A percentile compares a stretch with the other conserved stretches of the same genome.
These are phyloP conservation scores for Aphis gossypii DNA, from an alignment of 1,140 invertebrate genomes.

Conservation along the genomic window DNA sequence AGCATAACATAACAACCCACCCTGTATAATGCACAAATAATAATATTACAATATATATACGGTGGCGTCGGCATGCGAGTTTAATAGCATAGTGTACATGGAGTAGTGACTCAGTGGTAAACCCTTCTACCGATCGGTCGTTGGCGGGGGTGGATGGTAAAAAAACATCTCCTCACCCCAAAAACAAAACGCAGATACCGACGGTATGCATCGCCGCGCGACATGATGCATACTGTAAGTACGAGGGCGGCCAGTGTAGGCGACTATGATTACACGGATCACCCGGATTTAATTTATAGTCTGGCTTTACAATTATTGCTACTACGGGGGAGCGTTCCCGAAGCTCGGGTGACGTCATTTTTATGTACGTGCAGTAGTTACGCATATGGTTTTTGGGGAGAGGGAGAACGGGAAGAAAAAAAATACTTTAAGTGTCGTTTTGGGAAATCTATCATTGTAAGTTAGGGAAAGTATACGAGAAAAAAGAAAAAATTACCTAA, in stretches of 20 bases:
- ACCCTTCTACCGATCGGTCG: constrained; percentile 34
- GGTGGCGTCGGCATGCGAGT: constrained; percentile 29
- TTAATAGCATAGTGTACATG: neutral
- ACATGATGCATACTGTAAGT: neutral
- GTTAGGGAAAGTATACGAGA: neutral
- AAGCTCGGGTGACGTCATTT: constrained; percentile 48
- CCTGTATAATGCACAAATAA: neutral
- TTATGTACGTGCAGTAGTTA: neutral
- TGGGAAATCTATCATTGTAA: constrained; percentile 53
- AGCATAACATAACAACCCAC: neutral
- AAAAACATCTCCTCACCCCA: constrained; percentile 43
- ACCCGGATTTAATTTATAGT: constrained; percentile 56
- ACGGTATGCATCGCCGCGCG: constrained; percentile 35
- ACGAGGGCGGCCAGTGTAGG: constrained; percentile 9
- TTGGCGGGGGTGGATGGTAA: constrained; percentile 26
- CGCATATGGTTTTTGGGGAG: constrained; percentile 18
- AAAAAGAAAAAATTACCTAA: constrained; percentile 14
- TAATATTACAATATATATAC: neutral
- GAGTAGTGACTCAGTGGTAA: constrained; percentile 50
- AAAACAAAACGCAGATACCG: constrained; percentile 43
- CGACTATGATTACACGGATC: constrained; percentile 55
- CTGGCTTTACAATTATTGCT: constrained; percentile 55
- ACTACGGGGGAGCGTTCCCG: constrained; percentile 9
- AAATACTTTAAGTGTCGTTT: constrained; percentile 52
- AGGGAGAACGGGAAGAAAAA: neutral